Evolutionary conservation across 2,888 invertebrate genomes (phyloP).

Genomic region (Petrolisthes cinctipes): DNA sequence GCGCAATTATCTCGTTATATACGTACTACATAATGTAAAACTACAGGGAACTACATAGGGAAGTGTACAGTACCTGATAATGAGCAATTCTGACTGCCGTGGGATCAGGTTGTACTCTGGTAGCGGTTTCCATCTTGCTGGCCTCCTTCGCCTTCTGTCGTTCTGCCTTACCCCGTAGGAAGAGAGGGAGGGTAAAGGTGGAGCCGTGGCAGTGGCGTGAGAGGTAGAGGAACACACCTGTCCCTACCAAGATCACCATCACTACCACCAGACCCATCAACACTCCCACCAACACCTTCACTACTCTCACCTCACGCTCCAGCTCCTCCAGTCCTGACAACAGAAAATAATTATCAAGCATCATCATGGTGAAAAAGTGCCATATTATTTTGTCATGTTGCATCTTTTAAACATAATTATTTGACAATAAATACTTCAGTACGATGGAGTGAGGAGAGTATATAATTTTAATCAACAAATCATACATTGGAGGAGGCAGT

Average conservation of each 20-base stretch:
- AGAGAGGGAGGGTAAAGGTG: constrained; percentile 5
- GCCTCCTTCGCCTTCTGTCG: not conserved
- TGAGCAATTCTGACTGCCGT: constrained; percentile 4
- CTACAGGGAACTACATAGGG: not conserved
- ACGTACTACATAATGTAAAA: not conserved
- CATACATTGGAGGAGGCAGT: too few relatives aligned
- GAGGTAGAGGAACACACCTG: not conserved
- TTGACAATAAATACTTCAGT: too few relatives aligned
- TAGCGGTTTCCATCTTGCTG: not conserved
- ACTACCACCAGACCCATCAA: not conserved
- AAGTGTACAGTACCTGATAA: constrained; percentile 8
- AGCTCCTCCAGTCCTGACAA: not conserved
- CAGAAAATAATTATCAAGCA: not conserved
- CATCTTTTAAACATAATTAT: too few relatives aligned
- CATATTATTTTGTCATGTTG: too few relatives aligned
- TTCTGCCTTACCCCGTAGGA: not conserved
- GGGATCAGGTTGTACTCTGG: not conserved
- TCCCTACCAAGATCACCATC: not conserved
- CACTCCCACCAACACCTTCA: constrained; percentile 7
- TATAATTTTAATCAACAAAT: too few relatives aligned
- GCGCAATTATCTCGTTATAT: too few relatives aligned
- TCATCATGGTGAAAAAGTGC: too few relatives aligned
- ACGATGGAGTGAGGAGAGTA: too few relatives aligned
- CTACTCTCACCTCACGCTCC: not conserved
- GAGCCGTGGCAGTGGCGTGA: not conserved